phyloP scores from a whole-genome alignment of 2,888 invertebrate genomes.

The Pandemis heparana region DNA sequence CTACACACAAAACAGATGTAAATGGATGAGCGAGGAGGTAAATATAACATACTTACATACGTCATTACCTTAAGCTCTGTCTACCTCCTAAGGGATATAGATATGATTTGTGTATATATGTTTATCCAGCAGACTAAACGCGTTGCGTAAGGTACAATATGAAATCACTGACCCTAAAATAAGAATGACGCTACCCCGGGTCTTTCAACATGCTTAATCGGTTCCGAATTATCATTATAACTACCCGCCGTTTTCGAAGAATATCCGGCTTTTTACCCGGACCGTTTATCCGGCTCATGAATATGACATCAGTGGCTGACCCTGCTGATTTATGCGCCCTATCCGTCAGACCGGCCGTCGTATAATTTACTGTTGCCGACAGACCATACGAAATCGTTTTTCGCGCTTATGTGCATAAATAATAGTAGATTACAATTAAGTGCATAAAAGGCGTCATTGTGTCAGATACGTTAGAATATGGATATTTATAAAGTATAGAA shows the following conservation, averaged over 20 bases:
- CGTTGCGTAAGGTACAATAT: not conserved
- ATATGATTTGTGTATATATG: too few species aligned
- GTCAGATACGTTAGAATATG: too few species aligned
- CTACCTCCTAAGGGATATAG: too few species aligned
- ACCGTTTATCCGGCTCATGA: slow-evolving; percentile 74
- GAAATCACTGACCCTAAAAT: slow-evolving; percentile 6
- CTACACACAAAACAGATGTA: too few species aligned
- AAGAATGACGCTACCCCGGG: not conserved
- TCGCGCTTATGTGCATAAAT: too few species aligned
- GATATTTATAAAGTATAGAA: too few species aligned
- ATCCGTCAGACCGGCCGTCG: slow-evolving; percentile 65
- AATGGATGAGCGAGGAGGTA: too few species aligned
- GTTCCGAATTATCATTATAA: slow-evolving; percentile 7
- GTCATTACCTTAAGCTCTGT: too few species aligned
- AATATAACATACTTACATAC: too few species aligned
- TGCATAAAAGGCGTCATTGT: too few species aligned
- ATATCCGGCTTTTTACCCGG: slow-evolving; percentile 51
- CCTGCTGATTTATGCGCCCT: slow-evolving; percentile 73
- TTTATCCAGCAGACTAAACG: too few species aligned
- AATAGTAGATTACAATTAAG: too few species aligned
- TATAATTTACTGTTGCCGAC: slow-evolving; percentile 4
- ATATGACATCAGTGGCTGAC: slow-evolving; percentile 77
- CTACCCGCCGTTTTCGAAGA: slow-evolving; percentile 7
- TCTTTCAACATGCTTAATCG: not conserved
- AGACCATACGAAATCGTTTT: not conserved